Evolutionary conservation across 2,888 invertebrate genomes (phyloP).

Genomic region (Pecten maximus): DNA sequence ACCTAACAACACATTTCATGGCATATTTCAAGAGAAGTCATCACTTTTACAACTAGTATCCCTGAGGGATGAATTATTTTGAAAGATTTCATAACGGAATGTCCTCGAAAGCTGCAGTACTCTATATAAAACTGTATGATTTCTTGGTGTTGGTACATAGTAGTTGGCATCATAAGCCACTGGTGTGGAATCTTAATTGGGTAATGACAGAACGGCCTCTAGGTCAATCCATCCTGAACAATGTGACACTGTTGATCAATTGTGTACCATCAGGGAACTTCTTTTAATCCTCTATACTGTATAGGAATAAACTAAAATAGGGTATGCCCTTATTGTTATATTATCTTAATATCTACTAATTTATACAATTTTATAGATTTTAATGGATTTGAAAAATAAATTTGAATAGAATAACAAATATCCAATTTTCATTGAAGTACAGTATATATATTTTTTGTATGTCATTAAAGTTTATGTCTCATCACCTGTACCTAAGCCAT

Average conservation of each 20-base stretch:
- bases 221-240: neutral
- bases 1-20: constrained; percentile 16
- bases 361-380: too few relatives aligned
- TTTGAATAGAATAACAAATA: too few relatives aligned
- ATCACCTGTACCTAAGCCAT: too few relatives aligned
- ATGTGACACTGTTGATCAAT: neutral
- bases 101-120: neutral
- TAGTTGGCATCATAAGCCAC: neutral
- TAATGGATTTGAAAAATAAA: too few relatives aligned
- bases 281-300: neutral
- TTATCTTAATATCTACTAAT: too few relatives aligned
- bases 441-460: too few relatives aligned
- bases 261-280: neutral
- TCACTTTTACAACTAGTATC: neutral
- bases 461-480: too few relatives aligned
- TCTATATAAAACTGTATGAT: neutral
- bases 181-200: neutral
- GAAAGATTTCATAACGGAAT: neutral
- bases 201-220: neutral
- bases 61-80: neutral
- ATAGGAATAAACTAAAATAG: too few relatives aligned
- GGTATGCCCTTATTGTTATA: too few relatives aligned
- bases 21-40: neutral
- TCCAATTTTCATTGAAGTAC: too few relatives aligned
- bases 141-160: neutral